Conservation (phyloP, 2,113 vertebrate genomes). For the Lasiurus borealis region DNA sequence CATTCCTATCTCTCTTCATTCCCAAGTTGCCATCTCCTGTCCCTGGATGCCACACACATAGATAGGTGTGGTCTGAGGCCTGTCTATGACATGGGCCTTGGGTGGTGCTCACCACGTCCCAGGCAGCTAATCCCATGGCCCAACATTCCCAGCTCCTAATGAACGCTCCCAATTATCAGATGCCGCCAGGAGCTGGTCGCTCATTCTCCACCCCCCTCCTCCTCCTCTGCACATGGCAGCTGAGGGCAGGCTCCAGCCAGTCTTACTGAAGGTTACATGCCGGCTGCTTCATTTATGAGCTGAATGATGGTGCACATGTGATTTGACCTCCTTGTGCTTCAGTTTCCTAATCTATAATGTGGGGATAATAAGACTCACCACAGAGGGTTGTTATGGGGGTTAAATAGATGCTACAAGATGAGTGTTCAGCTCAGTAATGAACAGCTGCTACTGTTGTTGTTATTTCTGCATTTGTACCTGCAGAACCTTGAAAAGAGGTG, state of each 20-base stretch:
- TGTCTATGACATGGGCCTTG: not conserved
- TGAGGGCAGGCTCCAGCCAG: not conserved
- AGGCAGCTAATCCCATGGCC: not conserved
- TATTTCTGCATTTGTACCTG: not conserved
- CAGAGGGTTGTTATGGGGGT: not conserved
- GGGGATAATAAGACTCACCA: not conserved
- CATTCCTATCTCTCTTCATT: not conserved
- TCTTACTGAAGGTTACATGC: not conserved
- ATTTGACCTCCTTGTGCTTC: not conserved
- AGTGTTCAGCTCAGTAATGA: not conserved
- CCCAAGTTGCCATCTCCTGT: not conserved
- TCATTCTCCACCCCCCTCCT: too few species aligned
- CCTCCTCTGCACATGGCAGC: accelerated
- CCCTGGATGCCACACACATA: not conserved
- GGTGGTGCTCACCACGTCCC: not conserved
- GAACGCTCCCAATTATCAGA: not conserved
- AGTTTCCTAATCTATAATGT: not conserved
- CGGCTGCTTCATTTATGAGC: not conserved
- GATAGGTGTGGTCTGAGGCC: not conserved
- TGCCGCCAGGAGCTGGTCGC: not conserved
- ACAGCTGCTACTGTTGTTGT: not conserved
- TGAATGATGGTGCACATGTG: accelerated
- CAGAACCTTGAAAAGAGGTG: not conserved
- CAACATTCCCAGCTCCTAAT: not conserved
- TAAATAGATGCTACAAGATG: not conserved